These are phyloP conservation scores for Tachysurus vachellii DNA, from an alignment of 2,113 vertebrate species.

Conservation along the genomic window DNA sequence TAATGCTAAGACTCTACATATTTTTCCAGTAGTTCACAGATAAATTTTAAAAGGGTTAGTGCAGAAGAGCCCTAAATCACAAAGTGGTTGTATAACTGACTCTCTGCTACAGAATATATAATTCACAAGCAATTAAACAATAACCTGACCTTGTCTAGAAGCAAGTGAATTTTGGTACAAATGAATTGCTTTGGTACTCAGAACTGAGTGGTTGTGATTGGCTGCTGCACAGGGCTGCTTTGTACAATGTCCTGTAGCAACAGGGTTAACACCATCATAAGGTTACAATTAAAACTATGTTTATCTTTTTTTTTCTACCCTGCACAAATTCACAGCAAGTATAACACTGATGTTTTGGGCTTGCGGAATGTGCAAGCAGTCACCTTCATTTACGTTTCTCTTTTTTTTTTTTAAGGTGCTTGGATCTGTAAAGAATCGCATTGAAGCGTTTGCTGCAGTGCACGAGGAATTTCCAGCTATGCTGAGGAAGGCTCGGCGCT, in stretches of 20 bases:
- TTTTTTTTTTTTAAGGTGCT: constrained; percentile 76
- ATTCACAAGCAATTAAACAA: too few species aligned
- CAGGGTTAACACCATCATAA: background rate
- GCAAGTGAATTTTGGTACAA: too few species aligned
- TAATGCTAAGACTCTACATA: too few species aligned
- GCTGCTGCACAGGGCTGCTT: too few species aligned
- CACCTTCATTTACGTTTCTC: background rate
- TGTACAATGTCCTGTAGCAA: background rate
- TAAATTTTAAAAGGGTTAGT: too few species aligned
- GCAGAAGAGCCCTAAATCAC: too few species aligned
- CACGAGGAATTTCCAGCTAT: constrained; percentile 91
- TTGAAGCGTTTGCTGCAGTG: constrained; percentile 86
- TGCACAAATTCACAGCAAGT: background rate
- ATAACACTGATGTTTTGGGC: background rate
- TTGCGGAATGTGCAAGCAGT: background rate
- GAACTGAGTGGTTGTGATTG: too few species aligned
- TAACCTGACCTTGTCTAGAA: too few species aligned
- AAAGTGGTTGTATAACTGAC: too few species aligned
- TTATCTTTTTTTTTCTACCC: background rate
- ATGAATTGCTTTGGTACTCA: too few species aligned
- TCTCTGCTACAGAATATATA: too few species aligned
- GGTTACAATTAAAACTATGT: background rate
- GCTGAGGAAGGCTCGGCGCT: constrained; percentile 90
- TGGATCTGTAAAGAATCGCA: constrained; percentile 94
- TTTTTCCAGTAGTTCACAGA: too few species aligned